Evolutionary conservation across 2,113 vertebrate species (phyloP).

Genomic region (Rhombomys opimus): DNA sequence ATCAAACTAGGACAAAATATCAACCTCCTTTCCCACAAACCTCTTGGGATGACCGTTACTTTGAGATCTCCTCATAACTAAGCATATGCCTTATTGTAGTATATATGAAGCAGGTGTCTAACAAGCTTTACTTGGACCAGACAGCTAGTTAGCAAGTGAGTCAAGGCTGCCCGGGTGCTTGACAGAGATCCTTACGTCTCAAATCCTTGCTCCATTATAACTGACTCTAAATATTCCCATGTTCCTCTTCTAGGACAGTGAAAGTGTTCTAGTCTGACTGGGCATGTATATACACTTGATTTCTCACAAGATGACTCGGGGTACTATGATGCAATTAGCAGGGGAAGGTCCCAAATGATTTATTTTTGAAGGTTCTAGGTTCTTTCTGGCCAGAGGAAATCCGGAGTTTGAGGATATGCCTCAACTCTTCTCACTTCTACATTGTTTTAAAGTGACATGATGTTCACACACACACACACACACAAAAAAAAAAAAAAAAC

Average conservation of each 20-base stretch:
- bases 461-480: background rate
- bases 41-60: background rate
- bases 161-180: background rate
- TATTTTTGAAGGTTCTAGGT: constrained; percentile 9
- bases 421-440: background rate
- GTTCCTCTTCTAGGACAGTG: background rate
- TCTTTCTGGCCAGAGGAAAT: constrained; percentile 40
- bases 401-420: background rate
- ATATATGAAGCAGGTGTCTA: background rate
- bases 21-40: background rate
- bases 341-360: constrained; percentile 3
- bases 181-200: background rate
- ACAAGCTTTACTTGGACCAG: background rate
- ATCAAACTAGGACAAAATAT: background rate
- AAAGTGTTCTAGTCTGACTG: background rate
- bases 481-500: background rate
- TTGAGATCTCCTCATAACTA: background rate
- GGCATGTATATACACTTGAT: background rate
- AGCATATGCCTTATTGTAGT: background rate
- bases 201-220: background rate
- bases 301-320: background rate
- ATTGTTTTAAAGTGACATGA: background rate
- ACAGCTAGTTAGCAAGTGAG: background rate
- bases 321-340: background rate
- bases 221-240: background rate